phyloP scores from a whole-genome alignment of 2,797 vertebrate genomes.

The Danio tinwini region DNA sequence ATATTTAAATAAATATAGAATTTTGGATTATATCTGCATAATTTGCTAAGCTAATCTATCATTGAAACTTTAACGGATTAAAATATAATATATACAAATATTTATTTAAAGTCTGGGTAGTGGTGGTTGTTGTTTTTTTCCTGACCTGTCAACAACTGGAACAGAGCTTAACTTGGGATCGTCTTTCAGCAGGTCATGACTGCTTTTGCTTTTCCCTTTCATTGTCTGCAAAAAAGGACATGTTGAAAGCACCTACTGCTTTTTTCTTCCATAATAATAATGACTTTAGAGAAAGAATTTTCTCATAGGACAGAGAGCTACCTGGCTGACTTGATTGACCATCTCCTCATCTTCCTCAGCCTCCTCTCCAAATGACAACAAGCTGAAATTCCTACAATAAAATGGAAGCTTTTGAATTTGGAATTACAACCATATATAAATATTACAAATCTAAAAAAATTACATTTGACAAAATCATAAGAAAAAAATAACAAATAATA shows the following conservation, averaged over 20 bases:
- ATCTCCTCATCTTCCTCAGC: conserved; percentile 90
- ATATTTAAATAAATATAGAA: not conserved
- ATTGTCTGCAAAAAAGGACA: conserved; percentile 81
- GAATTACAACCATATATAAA: no score
- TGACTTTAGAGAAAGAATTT: not conserved
- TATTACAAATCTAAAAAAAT: not conserved
- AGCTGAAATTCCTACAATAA: conserved; percentile 89
- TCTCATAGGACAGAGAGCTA: conserved; percentile 61
- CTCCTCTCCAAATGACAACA: conserved; percentile 97
- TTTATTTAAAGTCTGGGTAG: not conserved
- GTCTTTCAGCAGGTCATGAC: conserved; percentile 94
- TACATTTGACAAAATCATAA: not conserved
- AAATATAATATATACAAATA: no score
- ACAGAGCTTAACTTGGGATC: conserved; percentile 93
- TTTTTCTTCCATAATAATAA: not conserved
- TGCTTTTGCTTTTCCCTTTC: conserved; percentile 97
- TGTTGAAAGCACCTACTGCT: not conserved
- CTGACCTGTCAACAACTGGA: conserved; percentile 89
- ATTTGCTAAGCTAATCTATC: not conserved
- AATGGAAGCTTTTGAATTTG: not conserved
- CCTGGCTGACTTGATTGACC: conserved; percentile 94
- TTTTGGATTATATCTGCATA: not conserved
- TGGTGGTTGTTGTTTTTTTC: not conserved
- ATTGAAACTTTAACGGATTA: no score
- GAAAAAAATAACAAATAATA: not conserved